Evolutionary conservation across 2,888 invertebrate genomes (phyloP).

Genomic region (Hydropsyche betteni): DNA sequence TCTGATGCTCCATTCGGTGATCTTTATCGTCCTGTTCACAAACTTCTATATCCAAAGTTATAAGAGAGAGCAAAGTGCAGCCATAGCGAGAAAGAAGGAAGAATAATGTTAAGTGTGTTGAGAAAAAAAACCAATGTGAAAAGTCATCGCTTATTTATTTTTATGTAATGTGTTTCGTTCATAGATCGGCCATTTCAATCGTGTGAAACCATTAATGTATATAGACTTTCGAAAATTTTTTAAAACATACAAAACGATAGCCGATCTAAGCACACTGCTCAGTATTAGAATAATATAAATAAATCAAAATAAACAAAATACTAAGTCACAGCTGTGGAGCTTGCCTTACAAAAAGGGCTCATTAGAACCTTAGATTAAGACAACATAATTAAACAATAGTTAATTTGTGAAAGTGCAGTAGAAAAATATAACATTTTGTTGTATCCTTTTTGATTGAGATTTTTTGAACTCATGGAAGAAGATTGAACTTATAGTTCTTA

Average conservation of each 20-base stretch:
- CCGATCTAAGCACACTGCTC: conserved; percentile 11
- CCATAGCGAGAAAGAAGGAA: conserved; percentile 9
- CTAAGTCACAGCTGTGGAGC: conserved; percentile 20
- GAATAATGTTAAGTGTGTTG: conserved; percentile 11
- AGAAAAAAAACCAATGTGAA: conserved; percentile 27
- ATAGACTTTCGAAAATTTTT: neutral
- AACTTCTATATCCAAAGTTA: conserved; percentile 92
- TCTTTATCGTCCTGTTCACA: conserved; percentile 90
- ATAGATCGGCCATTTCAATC: no score
- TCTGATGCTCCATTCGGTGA: conserved; percentile 79
- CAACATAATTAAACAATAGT: no score
- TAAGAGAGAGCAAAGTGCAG: conserved; percentile 58
- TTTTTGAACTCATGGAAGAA: no score
- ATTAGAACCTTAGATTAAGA: neutral
- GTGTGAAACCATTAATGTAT: neutral
- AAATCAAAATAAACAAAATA: conserved; percentile 21
- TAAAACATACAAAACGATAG: neutral
- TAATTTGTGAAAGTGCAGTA: no score
- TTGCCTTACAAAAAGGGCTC: conserved; percentile 1
- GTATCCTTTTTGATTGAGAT: no score
- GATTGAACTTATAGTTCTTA: no score
- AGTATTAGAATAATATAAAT: conserved; percentile 21
- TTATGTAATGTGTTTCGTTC: conserved; percentile 7
- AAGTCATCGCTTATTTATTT: conserved; percentile 22
- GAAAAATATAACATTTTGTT: no score